Evolutionary conservation across 2,888 invertebrate genomes (phyloP).

Genomic region (Cremastinae sp.): DNA sequence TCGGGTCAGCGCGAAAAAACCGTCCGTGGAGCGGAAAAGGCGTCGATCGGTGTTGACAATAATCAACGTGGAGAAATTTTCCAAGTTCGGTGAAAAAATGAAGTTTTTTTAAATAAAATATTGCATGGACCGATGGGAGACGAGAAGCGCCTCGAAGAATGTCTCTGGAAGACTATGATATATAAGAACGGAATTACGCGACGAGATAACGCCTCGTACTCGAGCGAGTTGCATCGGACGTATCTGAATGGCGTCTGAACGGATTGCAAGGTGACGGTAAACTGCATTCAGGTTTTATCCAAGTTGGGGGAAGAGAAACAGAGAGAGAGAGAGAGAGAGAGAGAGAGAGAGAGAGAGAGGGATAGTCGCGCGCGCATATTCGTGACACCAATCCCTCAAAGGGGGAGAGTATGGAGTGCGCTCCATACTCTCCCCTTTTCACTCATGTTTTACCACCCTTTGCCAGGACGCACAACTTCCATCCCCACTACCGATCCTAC

Average conservation of each 20-base stretch:
- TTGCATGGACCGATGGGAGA: too few species aligned
- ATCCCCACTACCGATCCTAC: conserved; percentile 12
- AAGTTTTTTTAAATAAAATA: too few species aligned
- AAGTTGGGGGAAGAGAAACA: conserved; percentile 35
- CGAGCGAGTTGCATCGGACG: conserved; percentile 70
- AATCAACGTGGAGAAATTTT: too few species aligned
- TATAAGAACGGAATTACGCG: conserved; percentile 15
- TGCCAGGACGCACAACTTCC: conserved; percentile 8
- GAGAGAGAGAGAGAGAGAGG: conserved; percentile 65
- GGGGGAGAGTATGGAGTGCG: too few species aligned
- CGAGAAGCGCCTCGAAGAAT: too few species aligned
- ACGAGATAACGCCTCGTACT: conserved; percentile 9
- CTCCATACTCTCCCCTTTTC: conserved; percentile 54
- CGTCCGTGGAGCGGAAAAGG: neutral
- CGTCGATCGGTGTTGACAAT: too few species aligned
- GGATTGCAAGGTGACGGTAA: conserved; percentile 75
- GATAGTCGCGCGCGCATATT: conserved; percentile 75
- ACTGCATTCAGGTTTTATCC: conserved; percentile 75
- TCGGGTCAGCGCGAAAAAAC: neutral
- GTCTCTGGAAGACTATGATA: too few species aligned
- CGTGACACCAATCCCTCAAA: conserved; percentile 74
- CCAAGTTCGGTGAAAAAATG: too few species aligned
- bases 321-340: conserved; percentile 60
- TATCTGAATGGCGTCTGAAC: conserved; percentile 78
- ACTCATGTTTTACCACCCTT: conserved; percentile 40